phyloP scores from a whole-genome alignment of 2,797 vertebrate genomes.

The Paramormyrops hopkinsi region DNA sequence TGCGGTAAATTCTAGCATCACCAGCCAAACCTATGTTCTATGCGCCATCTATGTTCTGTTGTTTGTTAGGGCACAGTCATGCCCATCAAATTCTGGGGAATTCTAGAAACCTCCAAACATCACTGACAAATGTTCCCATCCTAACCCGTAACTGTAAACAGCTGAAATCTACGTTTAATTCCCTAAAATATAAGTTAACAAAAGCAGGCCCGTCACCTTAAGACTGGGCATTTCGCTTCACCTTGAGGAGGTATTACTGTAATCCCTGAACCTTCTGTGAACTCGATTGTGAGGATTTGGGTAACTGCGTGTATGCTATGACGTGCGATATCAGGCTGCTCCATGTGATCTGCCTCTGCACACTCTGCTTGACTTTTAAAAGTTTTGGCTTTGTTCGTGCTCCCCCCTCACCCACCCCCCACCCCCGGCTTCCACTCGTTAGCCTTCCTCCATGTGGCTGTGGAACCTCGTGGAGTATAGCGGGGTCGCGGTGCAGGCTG shows the following conservation, averaged over 20 bases:
- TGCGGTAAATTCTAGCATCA: not conserved
- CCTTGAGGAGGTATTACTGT: not conserved
- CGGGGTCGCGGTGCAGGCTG: not conserved
- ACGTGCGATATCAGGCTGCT: not conserved
- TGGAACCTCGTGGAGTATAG: not conserved
- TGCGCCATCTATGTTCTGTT: not conserved
- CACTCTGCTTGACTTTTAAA: slow-evolving; percentile 10
- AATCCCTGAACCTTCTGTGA: not conserved
- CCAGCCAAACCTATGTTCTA: not conserved
- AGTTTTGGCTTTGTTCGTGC: slow-evolving; percentile 15
- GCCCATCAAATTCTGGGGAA: not conserved
- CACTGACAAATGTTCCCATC: not conserved
- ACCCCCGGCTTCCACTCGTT: not conserved
- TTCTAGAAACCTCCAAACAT: not conserved
- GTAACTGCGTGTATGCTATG: not conserved
- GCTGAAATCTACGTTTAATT: not conserved
- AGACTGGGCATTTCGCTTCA: not conserved
- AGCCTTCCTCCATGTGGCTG: not conserved
- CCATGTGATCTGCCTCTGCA: not conserved
- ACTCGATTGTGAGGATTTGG: not conserved
- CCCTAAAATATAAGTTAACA: not conserved
- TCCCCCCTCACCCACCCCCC: not conserved
- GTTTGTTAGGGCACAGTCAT: not conserved
- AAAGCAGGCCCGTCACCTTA: not conserved
- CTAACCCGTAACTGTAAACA: not conserved